These are phyloP conservation scores for Leptinotarsa haldemani DNA, from an alignment of 2,888 invertebrate genomes.

Conservation along the genomic window DNA sequence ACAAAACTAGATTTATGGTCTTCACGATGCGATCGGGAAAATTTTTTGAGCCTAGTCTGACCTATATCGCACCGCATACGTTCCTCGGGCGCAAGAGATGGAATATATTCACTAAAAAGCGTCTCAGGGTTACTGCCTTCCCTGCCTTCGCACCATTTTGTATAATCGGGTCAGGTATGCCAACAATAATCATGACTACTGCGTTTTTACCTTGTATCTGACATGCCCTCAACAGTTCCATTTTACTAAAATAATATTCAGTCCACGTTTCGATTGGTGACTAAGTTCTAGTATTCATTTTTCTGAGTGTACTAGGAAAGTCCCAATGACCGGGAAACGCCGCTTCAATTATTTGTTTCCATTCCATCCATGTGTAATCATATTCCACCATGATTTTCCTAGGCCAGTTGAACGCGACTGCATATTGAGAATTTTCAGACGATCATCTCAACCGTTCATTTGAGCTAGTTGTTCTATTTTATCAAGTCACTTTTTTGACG, in stretches of 20 bases:
- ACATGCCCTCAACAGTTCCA: conserved; percentile 32
- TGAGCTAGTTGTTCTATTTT: conserved; percentile 30
- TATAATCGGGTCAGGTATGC: conserved; percentile 28
- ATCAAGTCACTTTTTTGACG: conserved; percentile 23
- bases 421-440: conserved; percentile 27
- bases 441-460: conserved; percentile 27
- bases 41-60: too few species aligned
- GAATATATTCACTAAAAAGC: too few species aligned
- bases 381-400: conserved; percentile 35
- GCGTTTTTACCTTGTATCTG: conserved; percentile 31
- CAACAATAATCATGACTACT: conserved; percentile 36
- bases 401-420: conserved; percentile 23
- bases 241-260: conserved; percentile 36
- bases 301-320: conserved; percentile 33
- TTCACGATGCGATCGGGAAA: too few species aligned
- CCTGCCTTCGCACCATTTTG: conserved; percentile 38
- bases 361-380: conserved; percentile 34
- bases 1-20: too few species aligned
- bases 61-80: too few species aligned
- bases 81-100: too few species aligned
- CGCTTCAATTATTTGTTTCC: conserved; percentile 20
- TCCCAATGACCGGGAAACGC: conserved; percentile 39
- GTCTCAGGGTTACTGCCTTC: too few species aligned
- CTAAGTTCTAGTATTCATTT: conserved; percentile 32
- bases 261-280: conserved; percentile 29